Evolutionary conservation across 2,113 vertebrate genomes (phyloP).

Genomic region (Thunnus maccoyii): DNA sequence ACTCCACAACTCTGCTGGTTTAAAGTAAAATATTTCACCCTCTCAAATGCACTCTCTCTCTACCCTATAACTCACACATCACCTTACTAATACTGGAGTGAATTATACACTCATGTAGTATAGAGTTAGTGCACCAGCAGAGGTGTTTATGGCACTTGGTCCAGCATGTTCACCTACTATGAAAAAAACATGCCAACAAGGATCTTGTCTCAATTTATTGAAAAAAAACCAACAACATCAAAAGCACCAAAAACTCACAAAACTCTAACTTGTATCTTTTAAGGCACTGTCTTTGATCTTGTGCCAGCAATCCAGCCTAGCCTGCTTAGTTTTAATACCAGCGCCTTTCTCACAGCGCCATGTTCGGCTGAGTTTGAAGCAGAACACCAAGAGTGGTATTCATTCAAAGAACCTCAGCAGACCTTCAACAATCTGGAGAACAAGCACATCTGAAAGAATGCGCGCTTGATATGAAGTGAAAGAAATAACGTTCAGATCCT

Average conservation of each 20-base stretch:
- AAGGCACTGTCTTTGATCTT: conserved; percentile 38
- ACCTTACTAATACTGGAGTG: conserved; percentile 2
- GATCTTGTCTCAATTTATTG: conserved; percentile 1
- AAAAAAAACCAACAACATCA: not conserved
- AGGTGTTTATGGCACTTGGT: not conserved
- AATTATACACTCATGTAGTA: not conserved
- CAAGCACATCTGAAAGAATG: not conserved
- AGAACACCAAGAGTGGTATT: conserved; percentile 12
- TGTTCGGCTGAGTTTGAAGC: conserved; percentile 24
- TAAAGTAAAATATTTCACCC: conserved; percentile 16
- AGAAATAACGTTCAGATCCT: conserved; percentile 25
- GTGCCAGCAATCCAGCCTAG: conserved; percentile 17
- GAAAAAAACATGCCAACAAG: not conserved
- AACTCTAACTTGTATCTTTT: conserved; percentile 4
- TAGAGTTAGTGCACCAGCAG: not conserved
- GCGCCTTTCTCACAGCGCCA: conserved; percentile 15
- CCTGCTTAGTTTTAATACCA: conserved; percentile 39
- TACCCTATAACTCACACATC: conserved; percentile 10
- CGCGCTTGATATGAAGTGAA: conserved; percentile 20
- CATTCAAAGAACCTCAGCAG: conserved; percentile 25
- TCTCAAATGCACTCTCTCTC: not conserved
- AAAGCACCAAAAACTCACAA: not conserved
- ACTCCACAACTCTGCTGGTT: conserved; percentile 22
- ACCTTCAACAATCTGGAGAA: conserved; percentile 21
- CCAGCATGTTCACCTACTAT: not conserved